Evolutionary conservation across 1,140 invertebrate genomes (phyloP), one percentile per base, ranked within the genome.

Genomic region (Ephestia elutella): DNA sequence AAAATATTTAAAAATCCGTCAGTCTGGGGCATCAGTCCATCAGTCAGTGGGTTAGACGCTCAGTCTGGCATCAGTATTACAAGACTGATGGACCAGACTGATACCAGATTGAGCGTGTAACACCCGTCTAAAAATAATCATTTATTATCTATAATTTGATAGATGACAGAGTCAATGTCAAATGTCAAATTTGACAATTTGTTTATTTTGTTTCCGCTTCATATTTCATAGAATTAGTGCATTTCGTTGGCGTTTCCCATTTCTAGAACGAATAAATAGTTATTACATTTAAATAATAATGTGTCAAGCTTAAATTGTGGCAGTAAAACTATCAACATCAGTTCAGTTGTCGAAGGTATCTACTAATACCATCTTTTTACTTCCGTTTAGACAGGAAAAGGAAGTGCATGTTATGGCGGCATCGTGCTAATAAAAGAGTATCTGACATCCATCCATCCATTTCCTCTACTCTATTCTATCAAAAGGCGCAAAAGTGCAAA

Each of bases 351-450:
- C 9, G 9, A 1, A 35, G 32, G 32, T 35, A 35, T 5, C 8
- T 35, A 13, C 4, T 5, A 10, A 11, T 35, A 5, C 9, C 10
- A 11, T 35, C 9, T 35, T 35, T 5, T 5, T 11, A 84, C 82
- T 86, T 86, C 80, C 82, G 80, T 75, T 71, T 50, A 56, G 66
- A 80, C 82, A 86, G 82, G 82, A 86, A 86, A 84, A 86, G 82
- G 82, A 86, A 86, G 80, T 83, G 32, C 9, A 35, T 35, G 2
- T 35, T 65, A 66, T 70, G 68, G 65, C 65, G 68, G 49, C 28
- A 51, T 71, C 63, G 62, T 5, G 8, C 32, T 35, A 5, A 25
- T 7, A 9, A 35, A 35, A 35, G 32, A 35, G 32, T 35, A 9
- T 9, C 28, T 30, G 9, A 82, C 66, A 83, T 83, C 80, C 82